These are phyloP conservation scores for Nymphalis urticae DNA, from an alignment of 2,888 invertebrate genomes.

Conservation along the genomic window DNA sequence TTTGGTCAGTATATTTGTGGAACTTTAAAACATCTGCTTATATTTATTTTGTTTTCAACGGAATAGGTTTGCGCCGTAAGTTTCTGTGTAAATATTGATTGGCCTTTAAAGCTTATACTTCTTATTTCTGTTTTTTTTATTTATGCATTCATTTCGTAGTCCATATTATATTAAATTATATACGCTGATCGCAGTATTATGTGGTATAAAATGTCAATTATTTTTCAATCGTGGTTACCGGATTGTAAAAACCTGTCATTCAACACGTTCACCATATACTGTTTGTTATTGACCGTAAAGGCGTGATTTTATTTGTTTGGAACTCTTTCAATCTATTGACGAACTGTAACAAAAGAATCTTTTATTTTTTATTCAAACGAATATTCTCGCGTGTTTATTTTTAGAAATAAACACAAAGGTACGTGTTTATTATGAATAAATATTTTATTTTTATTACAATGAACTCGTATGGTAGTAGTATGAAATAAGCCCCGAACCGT, in stretches of 20 bases:
- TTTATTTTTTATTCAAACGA: neutral
- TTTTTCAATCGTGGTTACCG: no score
- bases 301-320: neutral
- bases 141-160: no score
- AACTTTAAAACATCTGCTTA: conserved; percentile 28
- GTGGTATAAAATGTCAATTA: no score
- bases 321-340: neutral
- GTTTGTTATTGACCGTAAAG: neutral
- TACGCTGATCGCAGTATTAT: no score
- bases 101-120: neutral
- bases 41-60: conserved; percentile 8
- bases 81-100: conserved; percentile 3
- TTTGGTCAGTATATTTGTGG: conserved; percentile 35
- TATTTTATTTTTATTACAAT: no score
- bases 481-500: no score
- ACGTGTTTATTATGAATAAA: no score
- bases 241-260: no score
- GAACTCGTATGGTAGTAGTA: no score
- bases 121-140: neutral
- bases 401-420: no score
- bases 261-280: neutral
- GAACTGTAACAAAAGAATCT: conserved; percentile 6
- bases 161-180: no score
- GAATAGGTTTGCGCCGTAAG: neutral
- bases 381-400: no score